Percentiles rank a stretch among this genome's conserved stretches.
Evolutionary conservation across 2,113 vertebrate species (phyloP).

Genomic region (Gymnobelideus leadbeateri): DNA sequence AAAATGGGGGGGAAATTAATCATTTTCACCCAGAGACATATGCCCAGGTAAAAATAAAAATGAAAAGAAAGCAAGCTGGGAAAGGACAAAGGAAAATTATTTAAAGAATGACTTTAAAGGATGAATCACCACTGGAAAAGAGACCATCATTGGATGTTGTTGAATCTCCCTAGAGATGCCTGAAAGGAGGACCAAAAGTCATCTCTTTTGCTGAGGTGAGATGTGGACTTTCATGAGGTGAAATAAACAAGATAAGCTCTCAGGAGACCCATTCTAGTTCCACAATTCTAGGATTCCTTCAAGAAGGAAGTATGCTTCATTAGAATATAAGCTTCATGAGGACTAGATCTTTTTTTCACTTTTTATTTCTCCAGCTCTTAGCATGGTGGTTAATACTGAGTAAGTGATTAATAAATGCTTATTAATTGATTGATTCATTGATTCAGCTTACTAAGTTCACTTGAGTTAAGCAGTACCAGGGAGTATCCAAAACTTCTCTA

Average conservation of each 20-base stretch:
- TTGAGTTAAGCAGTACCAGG: background rate
- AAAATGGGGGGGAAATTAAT: background rate
- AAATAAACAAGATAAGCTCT: background rate
- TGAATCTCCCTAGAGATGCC: background rate
- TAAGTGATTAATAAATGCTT: background rate
- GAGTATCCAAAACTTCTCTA: background rate
- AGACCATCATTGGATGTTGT: background rate
- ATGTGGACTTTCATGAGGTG: background rate
- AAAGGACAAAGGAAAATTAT: background rate
- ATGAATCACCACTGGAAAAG: background rate
- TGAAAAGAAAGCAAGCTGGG: background rate
- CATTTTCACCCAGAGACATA: background rate
- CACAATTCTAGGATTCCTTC: background rate
- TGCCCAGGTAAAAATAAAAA: background rate
- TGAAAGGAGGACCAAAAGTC: background rate
- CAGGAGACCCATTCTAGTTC: background rate
- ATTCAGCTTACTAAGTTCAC: background rate
- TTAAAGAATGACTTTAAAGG: slow-evolving; percentile 20
- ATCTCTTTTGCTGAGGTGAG: background rate
- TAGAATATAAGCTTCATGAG: background rate
- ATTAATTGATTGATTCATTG: background rate
- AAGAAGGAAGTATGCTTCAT: background rate
- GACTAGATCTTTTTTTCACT: background rate
- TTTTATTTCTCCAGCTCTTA: background rate
- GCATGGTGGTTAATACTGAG: background rate